phyloP scores from a whole-genome alignment of 2,888 invertebrate species.

The Cylindroiulus punctatus region DNA sequence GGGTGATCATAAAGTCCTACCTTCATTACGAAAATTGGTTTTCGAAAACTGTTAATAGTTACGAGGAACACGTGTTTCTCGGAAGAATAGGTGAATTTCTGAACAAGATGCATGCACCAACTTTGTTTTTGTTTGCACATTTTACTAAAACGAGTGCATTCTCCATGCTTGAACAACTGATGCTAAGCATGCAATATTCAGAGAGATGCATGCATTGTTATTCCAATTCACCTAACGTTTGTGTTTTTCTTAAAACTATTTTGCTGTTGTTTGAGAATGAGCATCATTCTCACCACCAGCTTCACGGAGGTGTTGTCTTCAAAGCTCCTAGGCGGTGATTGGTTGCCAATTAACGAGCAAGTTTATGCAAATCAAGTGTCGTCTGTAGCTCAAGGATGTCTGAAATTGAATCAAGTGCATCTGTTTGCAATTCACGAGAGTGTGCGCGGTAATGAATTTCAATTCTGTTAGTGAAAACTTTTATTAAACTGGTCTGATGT shows the following conservation, averaged over 20 bases:
- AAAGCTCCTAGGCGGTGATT: background rate
- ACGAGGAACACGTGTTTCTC: too few species aligned
- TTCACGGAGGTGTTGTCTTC: background rate
- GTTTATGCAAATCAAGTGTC: slow-evolving; percentile 42
- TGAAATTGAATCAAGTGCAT: slow-evolving; percentile 15
- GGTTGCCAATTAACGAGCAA: background rate
- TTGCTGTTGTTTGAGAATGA: background rate
- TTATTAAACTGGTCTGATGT: background rate
- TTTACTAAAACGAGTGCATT: too few species aligned
- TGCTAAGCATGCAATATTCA: background rate
- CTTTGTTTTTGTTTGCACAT: too few species aligned
- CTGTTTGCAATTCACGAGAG: background rate
- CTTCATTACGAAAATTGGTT: too few species aligned
- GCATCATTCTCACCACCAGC: background rate
- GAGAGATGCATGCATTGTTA: background rate
- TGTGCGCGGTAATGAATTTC: background rate
- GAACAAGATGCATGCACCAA: too few species aligned
- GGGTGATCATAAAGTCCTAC: too few species aligned
- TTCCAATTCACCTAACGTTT: background rate
- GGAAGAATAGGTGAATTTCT: too few species aligned
- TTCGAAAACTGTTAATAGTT: too few species aligned
- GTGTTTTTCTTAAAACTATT: background rate
- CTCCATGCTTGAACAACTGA: background rate
- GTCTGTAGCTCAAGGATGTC: slow-evolving; percentile 23
- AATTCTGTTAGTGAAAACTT: background rate